Evolutionary conservation across 2,888 invertebrate genomes (phyloP).

Genomic region (Athrips mouffetella): DNA sequence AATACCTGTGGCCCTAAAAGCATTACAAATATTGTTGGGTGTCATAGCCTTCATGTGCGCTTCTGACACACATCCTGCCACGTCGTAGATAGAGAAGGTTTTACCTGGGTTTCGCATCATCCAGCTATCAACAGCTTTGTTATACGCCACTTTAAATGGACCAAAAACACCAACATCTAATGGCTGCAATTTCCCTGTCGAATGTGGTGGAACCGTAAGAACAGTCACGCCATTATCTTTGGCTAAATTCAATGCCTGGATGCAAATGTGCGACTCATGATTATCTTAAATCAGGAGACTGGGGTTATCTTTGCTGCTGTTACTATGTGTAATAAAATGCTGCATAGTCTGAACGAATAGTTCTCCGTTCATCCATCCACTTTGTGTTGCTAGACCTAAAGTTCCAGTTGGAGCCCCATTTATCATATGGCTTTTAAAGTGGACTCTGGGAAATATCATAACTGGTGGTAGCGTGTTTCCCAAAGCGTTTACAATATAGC

Average conservation of each 20-base stretch:
- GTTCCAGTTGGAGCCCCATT: too few relatives aligned
- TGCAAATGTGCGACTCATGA: background rate
- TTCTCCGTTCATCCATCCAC: background rate
- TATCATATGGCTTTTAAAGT: too few relatives aligned
- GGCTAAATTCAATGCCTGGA: background rate
- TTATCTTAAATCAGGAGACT: too few relatives aligned
- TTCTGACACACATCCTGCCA: conserved; percentile 28
- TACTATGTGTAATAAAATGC: background rate
- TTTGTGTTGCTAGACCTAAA: too few relatives aligned
- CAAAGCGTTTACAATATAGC: too few relatives aligned
- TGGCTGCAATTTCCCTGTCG: conserved; percentile 35
- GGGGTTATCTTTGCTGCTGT: conserved; percentile 16
- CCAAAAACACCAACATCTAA: conserved; percentile 31
- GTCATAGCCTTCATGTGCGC: conserved; percentile 27
- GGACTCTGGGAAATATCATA: too few relatives aligned
- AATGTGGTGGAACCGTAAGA: conserved; percentile 41
- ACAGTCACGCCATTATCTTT: conserved; percentile 36
- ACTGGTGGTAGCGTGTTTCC: too few relatives aligned
- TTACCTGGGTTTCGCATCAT: conserved; percentile 33
- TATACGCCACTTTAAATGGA: conserved; percentile 33
- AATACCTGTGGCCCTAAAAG: conserved; percentile 31
- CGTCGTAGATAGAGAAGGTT: conserved; percentile 36
- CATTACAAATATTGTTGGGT: conserved; percentile 23
- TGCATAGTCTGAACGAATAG: background rate
- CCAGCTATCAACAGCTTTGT: conserved; percentile 31